Evolutionary conservation across 2,797 vertebrate genomes (phyloP).

Genomic region (Liasis olivaceus): DNA sequence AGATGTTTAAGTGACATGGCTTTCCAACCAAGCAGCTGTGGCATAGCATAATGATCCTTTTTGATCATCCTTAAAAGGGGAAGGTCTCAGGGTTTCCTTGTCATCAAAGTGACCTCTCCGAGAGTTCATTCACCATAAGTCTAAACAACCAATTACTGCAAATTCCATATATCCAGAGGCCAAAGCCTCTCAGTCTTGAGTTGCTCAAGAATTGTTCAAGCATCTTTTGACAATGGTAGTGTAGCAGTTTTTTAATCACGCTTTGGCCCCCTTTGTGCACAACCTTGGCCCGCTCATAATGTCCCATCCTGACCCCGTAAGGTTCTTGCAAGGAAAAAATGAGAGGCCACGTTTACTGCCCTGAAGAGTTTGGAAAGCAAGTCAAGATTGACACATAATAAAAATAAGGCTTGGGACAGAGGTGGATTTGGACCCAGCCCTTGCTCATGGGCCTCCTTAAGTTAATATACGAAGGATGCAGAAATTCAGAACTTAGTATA

Average conservation of each 20-base stretch:
- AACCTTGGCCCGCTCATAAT: neutral
- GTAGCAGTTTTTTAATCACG: too few relatives aligned
- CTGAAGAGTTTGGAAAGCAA: too few relatives aligned
- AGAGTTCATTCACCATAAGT: neutral
- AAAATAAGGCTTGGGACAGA: too few relatives aligned
- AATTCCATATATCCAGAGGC: neutral
- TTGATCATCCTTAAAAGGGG: neutral
- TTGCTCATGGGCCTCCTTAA: too few relatives aligned
- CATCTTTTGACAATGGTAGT: neutral
- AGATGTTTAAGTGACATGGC: conserved; percentile 52
- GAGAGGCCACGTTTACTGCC: neutral
- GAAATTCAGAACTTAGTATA: neutral
- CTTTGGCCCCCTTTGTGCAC: neutral
- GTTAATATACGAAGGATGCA: neutral
- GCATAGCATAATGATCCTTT: accelerated
- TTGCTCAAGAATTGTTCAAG: neutral
- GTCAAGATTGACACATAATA: too few relatives aligned
- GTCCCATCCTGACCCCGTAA: neutral
- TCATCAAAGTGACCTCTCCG: neutral
- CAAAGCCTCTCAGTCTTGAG: neutral
- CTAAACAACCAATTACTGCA: neutral
- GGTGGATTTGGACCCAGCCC: too few relatives aligned
- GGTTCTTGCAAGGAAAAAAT: too few relatives aligned
- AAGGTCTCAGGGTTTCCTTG: neutral
- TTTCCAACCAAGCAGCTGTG: conserved; percentile 21